Evolutionary conservation across 2,888 invertebrate species (phyloP).

Genomic region (Coenonympha arcania): DNA sequence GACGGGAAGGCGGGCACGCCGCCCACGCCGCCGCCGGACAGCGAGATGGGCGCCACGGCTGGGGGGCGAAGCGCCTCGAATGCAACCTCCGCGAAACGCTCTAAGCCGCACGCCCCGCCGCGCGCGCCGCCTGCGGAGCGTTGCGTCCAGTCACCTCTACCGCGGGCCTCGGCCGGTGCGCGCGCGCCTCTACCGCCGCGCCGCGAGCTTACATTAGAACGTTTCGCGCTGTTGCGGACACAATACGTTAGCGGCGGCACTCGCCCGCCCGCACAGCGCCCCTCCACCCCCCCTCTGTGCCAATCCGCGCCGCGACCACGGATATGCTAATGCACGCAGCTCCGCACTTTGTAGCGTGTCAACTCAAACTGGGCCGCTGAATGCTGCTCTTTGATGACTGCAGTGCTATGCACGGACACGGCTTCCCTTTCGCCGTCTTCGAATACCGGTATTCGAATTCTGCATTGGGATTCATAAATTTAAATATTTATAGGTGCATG

Average conservation of each 20-base stretch:
- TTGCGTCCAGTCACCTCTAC: slow-evolving; percentile 33
- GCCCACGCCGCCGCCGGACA: slow-evolving; percentile 77
- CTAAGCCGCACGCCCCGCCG: slow-evolving; percentile 71
- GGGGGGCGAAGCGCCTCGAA: slow-evolving; percentile 79
- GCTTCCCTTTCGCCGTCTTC: too few species aligned
- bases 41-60: slow-evolving; percentile 86
- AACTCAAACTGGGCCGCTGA: too few species aligned
- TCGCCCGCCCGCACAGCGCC: slow-evolving; percentile 27
- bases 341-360: background rate
- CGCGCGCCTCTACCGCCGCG: slow-evolving; percentile 25
- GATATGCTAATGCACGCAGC: slow-evolving; percentile 23
- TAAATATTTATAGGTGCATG: too few species aligned
- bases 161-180: slow-evolving; percentile 18
- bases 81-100: slow-evolving; percentile 84
- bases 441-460: too few species aligned
- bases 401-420: too few species aligned
- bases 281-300: slow-evolving; percentile 1
- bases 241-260: slow-evolving; percentile 29
- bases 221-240: slow-evolving; percentile 62
- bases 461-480: too few species aligned
- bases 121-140: slow-evolving; percentile 68
- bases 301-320: slow-evolving; percentile 13
- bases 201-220: slow-evolving; percentile 52
- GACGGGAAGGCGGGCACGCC: slow-evolving; percentile 76
- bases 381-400: too few species aligned